These are phyloP conservation scores for Melanogrammus aeglefinus DNA, from an alignment of 2,797 vertebrate genomes.

Conservation along the genomic window DNA sequence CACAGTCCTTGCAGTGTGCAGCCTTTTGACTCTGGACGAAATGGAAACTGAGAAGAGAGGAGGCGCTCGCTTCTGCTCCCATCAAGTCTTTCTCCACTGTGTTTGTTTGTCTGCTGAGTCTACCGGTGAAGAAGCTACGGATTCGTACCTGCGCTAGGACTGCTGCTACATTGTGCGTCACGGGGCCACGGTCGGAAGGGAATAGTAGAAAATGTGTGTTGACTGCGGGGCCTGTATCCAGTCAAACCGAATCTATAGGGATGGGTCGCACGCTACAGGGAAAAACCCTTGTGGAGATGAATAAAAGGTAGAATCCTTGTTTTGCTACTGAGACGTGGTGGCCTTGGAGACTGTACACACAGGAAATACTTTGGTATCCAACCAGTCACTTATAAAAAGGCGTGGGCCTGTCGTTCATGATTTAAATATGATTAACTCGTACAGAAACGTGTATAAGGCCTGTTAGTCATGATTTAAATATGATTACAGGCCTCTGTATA, in stretches of 20 bases:
- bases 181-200: conserved; percentile 23
- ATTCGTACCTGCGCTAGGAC: conserved; percentile 30
- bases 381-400: conserved; percentile 60
- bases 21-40: conserved; percentile 17
- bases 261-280: conserved; percentile 24
- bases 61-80: conserved; percentile 14
- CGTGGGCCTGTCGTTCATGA: conserved; percentile 75
- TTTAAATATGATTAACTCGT: conserved; percentile 76
- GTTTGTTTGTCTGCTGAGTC: background rate
- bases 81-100: background rate
- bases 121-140: background rate
- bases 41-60: background rate
- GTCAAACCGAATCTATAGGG: conserved; percentile 42
- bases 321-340: conserved; percentile 47
- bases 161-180: conserved; percentile 66
- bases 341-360: conserved; percentile 28
- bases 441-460: conserved; percentile 71
- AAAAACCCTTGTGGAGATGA: conserved; percentile 37
- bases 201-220: conserved; percentile 40
- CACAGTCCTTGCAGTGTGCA: conserved; percentile 48
- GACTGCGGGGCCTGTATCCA: conserved; percentile 42
- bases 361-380: conserved; percentile 27
- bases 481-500: conserved; percentile 73
- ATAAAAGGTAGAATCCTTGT: conserved; percentile 1
- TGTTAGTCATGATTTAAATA: conserved; percentile 78